Percentiles rank a stretch among this genome's conserved stretches.
Evolutionary conservation across 2,113 vertebrate genomes (phyloP).

Genomic region (Cepphus grylle): DNA sequence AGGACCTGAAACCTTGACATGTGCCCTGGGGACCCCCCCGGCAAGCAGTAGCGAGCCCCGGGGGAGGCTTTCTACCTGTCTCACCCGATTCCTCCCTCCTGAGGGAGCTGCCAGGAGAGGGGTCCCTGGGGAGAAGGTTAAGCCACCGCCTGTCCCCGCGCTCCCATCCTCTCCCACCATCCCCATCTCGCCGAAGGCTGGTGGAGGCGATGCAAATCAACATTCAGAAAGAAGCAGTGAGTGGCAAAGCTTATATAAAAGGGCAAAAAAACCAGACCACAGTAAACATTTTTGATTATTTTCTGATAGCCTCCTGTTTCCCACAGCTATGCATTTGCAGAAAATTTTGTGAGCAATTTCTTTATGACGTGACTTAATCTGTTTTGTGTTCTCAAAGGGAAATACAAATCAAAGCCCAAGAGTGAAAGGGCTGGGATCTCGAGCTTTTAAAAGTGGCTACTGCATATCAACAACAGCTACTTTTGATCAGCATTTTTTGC

Average conservation of each 20-base stretch:
- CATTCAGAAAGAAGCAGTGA: not conserved
- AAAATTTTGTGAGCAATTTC: not conserved
- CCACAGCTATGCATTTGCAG: not conserved
- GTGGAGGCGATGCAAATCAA: not conserved
- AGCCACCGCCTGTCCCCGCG: not conserved
- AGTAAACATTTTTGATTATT: not conserved
- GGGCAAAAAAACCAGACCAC: accelerated
- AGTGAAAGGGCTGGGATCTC: not conserved
- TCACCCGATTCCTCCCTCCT: not conserved
- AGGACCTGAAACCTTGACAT: not conserved
- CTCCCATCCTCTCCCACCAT: not conserved
- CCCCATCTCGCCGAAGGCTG: not conserved
- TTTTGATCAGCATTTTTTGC: not conserved
- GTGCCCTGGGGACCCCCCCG: not conserved
- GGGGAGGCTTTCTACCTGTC: not conserved
- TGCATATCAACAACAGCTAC: not conserved
- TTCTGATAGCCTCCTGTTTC: conserved; percentile 4
- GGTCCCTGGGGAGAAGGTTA: not conserved
- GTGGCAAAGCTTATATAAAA: not conserved
- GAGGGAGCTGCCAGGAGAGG: not conserved
- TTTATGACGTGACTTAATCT: conserved; percentile 3
- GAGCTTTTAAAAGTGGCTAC: not conserved
- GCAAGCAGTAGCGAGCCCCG: not conserved
- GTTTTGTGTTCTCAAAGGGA: conserved; percentile 4
- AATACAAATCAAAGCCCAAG: not conserved